Evolutionary conservation across 2,797 vertebrate species (phyloP).

Genomic region (Monodelphis domestica): DNA sequence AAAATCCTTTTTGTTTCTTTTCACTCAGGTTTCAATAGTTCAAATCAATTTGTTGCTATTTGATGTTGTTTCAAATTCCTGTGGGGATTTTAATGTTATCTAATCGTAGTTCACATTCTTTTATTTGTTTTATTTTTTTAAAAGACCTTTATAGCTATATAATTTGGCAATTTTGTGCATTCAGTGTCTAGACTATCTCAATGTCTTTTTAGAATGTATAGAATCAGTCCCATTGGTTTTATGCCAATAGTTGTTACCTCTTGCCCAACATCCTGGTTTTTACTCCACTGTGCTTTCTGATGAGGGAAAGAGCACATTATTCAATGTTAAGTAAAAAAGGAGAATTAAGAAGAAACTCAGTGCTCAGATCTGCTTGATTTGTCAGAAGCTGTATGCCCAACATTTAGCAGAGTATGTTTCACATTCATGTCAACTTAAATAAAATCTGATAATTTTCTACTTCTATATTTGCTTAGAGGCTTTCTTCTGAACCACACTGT

Average conservation of each 20-base stretch:
- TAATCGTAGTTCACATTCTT: constrained; percentile 10
- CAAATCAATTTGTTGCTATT: constrained; percentile 32
- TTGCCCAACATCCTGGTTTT: constrained; percentile 34
- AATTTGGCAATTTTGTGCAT: neutral
- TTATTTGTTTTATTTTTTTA: constrained; percentile 10
- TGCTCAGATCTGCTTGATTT: neutral
- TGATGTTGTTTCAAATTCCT: constrained; percentile 27
- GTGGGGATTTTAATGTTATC: constrained; percentile 33
- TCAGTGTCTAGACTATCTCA: neutral
- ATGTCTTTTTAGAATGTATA: neutral
- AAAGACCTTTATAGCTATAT: neutral
- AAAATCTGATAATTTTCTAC: neutral
- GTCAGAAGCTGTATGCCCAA: neutral
- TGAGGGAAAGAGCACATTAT: constrained; percentile 2
- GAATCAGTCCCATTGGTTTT: neutral
- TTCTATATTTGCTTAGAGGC: neutral
- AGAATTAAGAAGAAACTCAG: neutral
- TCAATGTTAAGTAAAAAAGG: neutral
- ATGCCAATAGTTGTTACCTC: neutral
- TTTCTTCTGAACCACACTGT: neutral
- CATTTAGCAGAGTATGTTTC: neutral
- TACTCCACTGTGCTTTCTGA: neutral
- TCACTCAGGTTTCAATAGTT: neutral
- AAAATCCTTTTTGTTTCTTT: constrained; percentile 25
- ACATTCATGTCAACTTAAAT: neutral